Conservation (phyloP, 2,888 invertebrate genomes). For the Agrotis puta region DNA sequence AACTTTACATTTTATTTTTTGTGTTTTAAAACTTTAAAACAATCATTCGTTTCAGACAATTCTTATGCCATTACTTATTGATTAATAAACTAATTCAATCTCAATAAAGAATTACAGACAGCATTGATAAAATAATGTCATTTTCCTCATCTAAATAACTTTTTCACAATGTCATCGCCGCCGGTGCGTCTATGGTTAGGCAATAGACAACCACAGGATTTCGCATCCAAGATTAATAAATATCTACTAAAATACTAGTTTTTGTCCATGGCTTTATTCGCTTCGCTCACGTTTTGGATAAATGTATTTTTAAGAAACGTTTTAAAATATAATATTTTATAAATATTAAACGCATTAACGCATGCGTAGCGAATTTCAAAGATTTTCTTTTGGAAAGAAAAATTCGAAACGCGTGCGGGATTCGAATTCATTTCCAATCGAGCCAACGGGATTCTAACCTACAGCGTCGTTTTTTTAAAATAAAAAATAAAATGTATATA, state of each 20-base stretch:
- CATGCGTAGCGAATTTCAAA: too few relatives aligned
- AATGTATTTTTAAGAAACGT: neutral
- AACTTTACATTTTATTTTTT: neutral
- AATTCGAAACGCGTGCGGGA: too few relatives aligned
- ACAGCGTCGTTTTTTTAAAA: too few relatives aligned
- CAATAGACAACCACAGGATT: conserved; percentile 32
- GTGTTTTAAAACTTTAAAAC: neutral
- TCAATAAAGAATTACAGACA: conserved; percentile 24
- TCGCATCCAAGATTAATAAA: neutral
- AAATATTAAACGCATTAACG: too few relatives aligned
- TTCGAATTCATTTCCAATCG: too few relatives aligned
- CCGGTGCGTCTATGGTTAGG: conserved; percentile 7
- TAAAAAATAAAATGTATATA: too few relatives aligned
- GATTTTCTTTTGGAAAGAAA: too few relatives aligned
- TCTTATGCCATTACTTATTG: neutral
- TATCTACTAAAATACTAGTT: neutral
- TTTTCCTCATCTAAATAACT: conserved; percentile 37
- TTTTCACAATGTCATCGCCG: conserved; percentile 41
- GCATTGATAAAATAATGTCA: conserved; percentile 29
- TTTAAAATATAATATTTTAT: too few relatives aligned
- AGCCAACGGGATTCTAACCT: too few relatives aligned
- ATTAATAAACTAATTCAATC: conserved; percentile 35
- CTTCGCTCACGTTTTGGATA: neutral
- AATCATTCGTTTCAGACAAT: neutral
- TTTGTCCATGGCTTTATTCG: neutral